Conservation (phyloP, 2,797 vertebrate species). For the Myiotriccus ornatus region DNA sequence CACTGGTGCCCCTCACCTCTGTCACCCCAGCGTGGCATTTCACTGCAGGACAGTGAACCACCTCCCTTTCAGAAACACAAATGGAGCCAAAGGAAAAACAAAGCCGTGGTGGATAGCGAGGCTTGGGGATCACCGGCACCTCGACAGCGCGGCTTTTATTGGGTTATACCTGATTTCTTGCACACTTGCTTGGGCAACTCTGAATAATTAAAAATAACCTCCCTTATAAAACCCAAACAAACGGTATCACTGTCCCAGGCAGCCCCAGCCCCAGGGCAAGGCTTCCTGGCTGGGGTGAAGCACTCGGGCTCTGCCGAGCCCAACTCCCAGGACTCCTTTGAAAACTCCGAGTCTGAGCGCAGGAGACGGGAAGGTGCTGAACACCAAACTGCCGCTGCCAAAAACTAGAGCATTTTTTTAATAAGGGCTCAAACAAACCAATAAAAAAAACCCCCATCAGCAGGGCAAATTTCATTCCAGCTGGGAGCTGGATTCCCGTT, state of each 20-base stretch:
- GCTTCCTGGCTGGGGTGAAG: neutral
- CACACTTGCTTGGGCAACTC: neutral
- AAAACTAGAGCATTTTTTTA: neutral
- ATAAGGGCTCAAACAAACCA: constrained; percentile 57
- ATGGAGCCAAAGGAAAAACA: neutral
- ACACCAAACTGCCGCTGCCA: neutral
- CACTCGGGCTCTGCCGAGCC: neutral
- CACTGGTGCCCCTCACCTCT: neutral
- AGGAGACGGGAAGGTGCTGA: neutral
- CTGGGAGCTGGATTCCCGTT: constrained; percentile 58
- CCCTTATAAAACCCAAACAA: neutral
- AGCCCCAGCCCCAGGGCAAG: constrained; percentile 9
- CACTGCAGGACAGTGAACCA: accelerated
- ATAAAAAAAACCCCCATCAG: constrained; percentile 46
- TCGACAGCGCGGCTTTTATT: neutral
- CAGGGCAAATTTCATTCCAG: constrained; percentile 63
- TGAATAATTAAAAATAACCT: constrained; percentile 13
- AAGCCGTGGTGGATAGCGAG: neutral
- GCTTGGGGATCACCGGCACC: neutral
- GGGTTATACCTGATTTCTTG: constrained; percentile 8
- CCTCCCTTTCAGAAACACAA: neutral
- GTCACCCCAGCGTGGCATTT: accelerated
- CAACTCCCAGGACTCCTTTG: neutral
- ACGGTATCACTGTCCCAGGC: neutral
- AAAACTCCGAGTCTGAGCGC: neutral